Evolutionary conservation across 2,888 invertebrate species (phyloP).

Genomic region (Metalampra italica): DNA sequence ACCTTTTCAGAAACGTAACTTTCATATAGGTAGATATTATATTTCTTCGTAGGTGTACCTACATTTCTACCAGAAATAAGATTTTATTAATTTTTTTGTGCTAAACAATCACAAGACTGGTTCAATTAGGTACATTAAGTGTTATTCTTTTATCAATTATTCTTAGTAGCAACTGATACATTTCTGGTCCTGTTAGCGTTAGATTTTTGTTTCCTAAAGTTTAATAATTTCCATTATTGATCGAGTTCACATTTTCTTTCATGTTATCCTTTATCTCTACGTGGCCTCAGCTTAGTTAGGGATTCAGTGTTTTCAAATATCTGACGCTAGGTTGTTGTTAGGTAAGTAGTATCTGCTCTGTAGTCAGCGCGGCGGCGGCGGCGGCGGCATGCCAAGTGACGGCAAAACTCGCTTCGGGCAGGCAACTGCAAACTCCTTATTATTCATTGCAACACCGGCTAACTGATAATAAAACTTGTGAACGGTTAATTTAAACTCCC

Average conservation of each 20-base stretch:
- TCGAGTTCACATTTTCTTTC: no score
- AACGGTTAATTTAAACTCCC: constrained; percentile 43
- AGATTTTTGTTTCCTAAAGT: no score
- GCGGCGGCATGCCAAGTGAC: constrained; percentile 21
- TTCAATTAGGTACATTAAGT: no score
- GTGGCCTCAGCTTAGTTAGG: constrained; percentile 1
- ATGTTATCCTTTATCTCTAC: no score
- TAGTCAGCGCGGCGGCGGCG: constrained; percentile 2
- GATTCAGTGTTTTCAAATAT: constrained; percentile 3
- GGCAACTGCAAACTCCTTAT: constrained; percentile 33
- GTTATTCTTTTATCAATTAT: no score
- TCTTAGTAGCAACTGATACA: no score
- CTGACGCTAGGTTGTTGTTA: constrained; percentile 21
- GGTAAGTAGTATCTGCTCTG: constrained; percentile 24
- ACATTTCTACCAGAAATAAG: neutral
- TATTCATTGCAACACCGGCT: constrained; percentile 54
- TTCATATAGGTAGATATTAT: no score
- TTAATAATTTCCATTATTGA: no score
- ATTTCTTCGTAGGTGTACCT: neutral
- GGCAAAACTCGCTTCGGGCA: constrained; percentile 26
- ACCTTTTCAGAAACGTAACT: no score
- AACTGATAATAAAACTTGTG: constrained; percentile 59
- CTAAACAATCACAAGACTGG: no score
- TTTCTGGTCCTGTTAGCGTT: no score
- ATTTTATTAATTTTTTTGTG: no score